Conservation (phyloP, 2,888 invertebrate genomes). For the Agonopterix subpropinquella region DNA sequence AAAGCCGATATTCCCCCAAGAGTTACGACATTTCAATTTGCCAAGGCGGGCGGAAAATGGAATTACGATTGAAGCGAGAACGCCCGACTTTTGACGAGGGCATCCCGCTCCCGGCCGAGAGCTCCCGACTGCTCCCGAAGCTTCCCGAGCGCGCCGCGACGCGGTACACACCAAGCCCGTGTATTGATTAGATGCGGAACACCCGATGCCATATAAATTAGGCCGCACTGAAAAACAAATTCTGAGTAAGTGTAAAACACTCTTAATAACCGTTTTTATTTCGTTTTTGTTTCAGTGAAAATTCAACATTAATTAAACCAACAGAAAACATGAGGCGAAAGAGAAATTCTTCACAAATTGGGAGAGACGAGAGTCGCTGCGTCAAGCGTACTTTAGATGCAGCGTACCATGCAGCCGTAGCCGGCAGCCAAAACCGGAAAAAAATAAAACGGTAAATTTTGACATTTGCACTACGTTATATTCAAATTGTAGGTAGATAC, state of each 20-base stretch:
- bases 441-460: no score
- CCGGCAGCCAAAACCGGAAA: constrained; percentile 25
- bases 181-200: constrained; percentile 77
- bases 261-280: no score
- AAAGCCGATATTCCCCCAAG: constrained; percentile 76
- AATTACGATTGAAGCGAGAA: constrained; percentile 75
- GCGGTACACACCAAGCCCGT: constrained; percentile 54
- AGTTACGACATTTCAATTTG: constrained; percentile 78
- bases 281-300: no score
- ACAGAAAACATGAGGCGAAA: no score
- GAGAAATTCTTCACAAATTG: no score
- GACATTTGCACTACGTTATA: no score
- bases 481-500: no score
- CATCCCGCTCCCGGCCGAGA: constrained; percentile 31
- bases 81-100: constrained; percentile 49
- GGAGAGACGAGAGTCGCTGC: no score
- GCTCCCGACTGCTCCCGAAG: constrained; percentile 45
- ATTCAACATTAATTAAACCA: no score
- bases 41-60: constrained; percentile 77
- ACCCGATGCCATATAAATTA: constrained; percentile 74
- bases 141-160: constrained; percentile 35
- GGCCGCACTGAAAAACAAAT: constrained; percentile 68
- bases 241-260: constrained; percentile 12
- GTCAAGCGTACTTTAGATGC: not conserved
- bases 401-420: not conserved